phyloP scores from a whole-genome alignment of 2,888 invertebrate genomes.

The Diarsia dahlii region DNA sequence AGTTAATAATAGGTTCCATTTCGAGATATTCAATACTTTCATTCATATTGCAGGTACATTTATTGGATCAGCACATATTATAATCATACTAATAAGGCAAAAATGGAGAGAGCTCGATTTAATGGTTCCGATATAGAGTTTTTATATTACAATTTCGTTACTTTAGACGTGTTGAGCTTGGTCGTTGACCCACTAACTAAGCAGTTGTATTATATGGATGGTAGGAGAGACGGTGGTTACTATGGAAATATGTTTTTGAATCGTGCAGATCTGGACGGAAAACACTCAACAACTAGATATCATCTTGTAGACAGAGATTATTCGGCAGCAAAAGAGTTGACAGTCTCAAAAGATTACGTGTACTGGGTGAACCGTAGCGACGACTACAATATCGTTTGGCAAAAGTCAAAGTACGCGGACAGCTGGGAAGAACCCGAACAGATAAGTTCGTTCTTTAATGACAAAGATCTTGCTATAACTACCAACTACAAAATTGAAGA shows the following conservation, averaged over 20 bases:
- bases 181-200: neutral
- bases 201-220: neutral
- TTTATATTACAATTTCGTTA: accelerated
- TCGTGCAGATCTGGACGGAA: neutral
- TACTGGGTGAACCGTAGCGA: neutral
- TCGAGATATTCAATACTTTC: neutral
- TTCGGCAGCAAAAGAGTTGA: neutral
- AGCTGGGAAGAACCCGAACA: neutral
- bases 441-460: neutral
- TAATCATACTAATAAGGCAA: neutral
- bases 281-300: neutral
- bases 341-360: neutral
- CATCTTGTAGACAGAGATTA: neutral
- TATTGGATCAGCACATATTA: neutral
- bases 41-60: neutral
- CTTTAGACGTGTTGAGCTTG: neutral
- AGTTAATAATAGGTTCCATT: neutral
- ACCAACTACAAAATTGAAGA: neutral
- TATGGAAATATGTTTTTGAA: neutral
- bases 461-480: neutral
- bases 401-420: neutral
- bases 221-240: neutral
- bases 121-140: neutral
- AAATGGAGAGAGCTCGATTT: neutral
- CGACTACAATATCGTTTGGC: neutral